Base-by-base conservation (phyloP, 2,888 invertebrate species). In the Tetragonula carbonaria region DNA sequence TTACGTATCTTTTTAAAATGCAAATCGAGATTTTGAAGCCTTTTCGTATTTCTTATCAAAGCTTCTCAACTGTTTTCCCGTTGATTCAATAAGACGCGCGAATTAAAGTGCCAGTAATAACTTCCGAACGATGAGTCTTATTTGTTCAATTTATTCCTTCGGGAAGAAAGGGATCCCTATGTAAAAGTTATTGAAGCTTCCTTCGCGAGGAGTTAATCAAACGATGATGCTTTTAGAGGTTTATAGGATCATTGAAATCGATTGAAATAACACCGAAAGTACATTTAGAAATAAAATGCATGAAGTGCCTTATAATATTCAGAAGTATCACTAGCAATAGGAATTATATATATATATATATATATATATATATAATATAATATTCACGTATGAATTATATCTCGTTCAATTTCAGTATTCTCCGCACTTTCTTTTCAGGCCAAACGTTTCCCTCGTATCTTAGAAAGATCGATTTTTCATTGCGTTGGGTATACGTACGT, bases 321-420 rank as follows among this genome's bases (percentile, higher is more conserved):
- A 45, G 45, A 11, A 45, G 0, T 45, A 45, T 45, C 45, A 45
- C 45, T 8, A 45, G 45, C 45, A 45, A 45, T 45, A 45, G 8
- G 2, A 45, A 45, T 45, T 45, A 2, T 45, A 38, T 38, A 38
- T 8, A 45, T 45, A 45, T 45, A 45, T 45, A 45, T 8, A 45
- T 45, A 33, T 38, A 38, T 38, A 38, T 8, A 45, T 45, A 45
- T 45, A 45, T 45, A 0, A 45, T 8, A 45, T 45, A 8, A 6
- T 38, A 38, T 8, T 45, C 38, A 1, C 8, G 8, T 45, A 45
- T 45, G 8, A 45, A 45, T 11, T 45, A 67, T 21, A 67, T 75
- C 33, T 53, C 67, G 21, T 67, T 57, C 28, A 55, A 50, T 67
- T 67, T 75, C 45, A 21, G 16, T 23, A 21, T 75, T 75, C 57